A percentile compares a stretch with the other conserved stretches of the same genome.
Evolutionary conservation across 1,140 invertebrate genomes (phyloP).

Genomic region (Stratiolaelaps scimitus): DNA sequence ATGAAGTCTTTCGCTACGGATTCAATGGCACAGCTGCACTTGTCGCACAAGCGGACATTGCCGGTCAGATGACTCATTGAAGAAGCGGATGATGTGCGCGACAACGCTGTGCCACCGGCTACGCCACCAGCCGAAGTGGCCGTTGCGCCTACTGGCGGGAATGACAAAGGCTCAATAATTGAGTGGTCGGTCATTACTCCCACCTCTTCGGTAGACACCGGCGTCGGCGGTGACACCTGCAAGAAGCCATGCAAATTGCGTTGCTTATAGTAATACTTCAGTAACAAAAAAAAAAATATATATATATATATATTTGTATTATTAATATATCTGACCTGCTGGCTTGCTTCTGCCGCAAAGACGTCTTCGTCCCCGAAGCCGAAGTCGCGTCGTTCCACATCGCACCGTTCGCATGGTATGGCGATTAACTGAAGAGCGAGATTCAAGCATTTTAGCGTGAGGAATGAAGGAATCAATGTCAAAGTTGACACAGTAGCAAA

Average conservation of each 20-base stretch:
- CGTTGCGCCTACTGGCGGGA: conserved; percentile 23
- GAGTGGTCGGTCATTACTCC: conserved; percentile 30
- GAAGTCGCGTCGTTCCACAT: conserved; percentile 16
- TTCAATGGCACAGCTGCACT: conserved; percentile 51
- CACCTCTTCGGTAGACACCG: conserved; percentile 29
- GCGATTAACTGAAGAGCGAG: conserved; percentile 36
- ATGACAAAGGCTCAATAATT: conserved; percentile 24
- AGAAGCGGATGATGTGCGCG: conserved; percentile 15
- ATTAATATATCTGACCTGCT: too few relatives aligned
- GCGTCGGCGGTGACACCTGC: conserved; percentile 33
- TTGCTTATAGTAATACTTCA: too few relatives aligned
- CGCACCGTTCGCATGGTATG: conserved; percentile 21
- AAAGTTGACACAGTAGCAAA: not conserved
- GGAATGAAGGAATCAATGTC: conserved; percentile 29
- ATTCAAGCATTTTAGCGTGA: conserved; percentile 34
- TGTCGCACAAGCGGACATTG: conserved; percentile 51
- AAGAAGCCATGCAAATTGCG: not conserved
- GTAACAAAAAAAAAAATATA: too few relatives aligned
- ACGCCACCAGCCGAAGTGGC: not conserved
- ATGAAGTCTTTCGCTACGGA: conserved; percentile 46
- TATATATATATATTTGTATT: too few relatives aligned
- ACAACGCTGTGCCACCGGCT: conserved; percentile 13
- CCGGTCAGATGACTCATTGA: conserved; percentile 36
- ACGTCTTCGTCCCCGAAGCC: conserved; percentile 24
- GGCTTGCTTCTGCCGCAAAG: conserved; percentile 33